Base-by-base conservation (phyloP, 2,797 vertebrate genomes). In the Oryzias sinensis region DNA sequence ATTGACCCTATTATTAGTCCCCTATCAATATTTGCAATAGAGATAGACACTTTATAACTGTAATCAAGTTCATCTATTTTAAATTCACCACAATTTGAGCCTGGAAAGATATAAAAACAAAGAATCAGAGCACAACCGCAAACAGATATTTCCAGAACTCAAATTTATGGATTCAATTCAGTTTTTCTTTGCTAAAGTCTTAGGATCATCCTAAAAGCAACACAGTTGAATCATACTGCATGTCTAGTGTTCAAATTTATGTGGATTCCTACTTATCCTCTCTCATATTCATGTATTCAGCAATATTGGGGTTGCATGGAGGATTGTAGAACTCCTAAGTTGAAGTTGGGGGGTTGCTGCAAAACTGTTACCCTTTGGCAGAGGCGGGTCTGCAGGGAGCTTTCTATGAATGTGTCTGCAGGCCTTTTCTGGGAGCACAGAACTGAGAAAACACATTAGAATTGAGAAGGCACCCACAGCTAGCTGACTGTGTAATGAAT, bases 401-500 rank as follows among this genome's bases (percentile, higher is more conserved):
- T 71, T 55, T 27, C 67, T 70, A 68, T 73, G 69, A 76, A 67
- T 84, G 74, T 86, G 75, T 86, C 87, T 86, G 78, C 70, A 66
- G 88, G 88, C 86, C 67, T 56, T 74, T 83, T 88, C 83, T 90
- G 68, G 65, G 59, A 63, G 64, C 66, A 6, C 20, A 46, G 77
- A 80, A 76, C 72, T 72, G 54, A 70, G 81, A 80, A 87, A 76
- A 72, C 64, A 17, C 64, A 87, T 79, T 73, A 6, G n/a, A 52
- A 79, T 65, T 74, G 62, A 41, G 70, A 33, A 62, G 73, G 70
- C 67, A 78, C 75, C 71, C 65, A 62, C 68, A 79, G 81, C 69
- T 80, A 43, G 79, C 76, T 84, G 80, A 80, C 80, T 87, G 76
- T 79, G 78, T 92, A 90, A 91, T 89, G 84, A 88, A 91, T 90